These are phyloP conservation scores for Toxostoma redivivum DNA, from an alignment of 2,113 vertebrate genomes.

Conservation along the genomic window DNA sequence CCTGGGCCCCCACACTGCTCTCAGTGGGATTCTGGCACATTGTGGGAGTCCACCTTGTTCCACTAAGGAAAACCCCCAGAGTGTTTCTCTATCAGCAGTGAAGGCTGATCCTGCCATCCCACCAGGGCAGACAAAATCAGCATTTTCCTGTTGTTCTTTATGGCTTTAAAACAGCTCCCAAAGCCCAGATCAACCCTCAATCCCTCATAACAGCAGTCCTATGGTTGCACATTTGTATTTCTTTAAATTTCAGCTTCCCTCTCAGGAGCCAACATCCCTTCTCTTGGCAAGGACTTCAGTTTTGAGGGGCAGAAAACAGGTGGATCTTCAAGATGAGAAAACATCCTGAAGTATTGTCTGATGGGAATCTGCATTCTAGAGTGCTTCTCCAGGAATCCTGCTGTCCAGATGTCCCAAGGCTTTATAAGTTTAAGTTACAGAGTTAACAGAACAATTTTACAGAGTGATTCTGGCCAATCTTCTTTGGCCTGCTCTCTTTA, in stretches of 20 bases:
- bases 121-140: neutral
- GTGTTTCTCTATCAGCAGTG: neutral
- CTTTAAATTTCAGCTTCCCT: conserved; percentile 51
- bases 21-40: rapidly evolving
- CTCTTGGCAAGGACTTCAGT: conserved; percentile 35
- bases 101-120: neutral
- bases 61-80: neutral
- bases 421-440: conserved; percentile 37
- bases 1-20: neutral
- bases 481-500: conserved; percentile 33
- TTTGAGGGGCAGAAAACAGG: conserved; percentile 33
- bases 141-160: neutral
- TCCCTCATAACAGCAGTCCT: neutral
- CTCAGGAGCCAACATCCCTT: conserved; percentile 54
- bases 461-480: conserved; percentile 34
- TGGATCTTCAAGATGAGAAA: conserved; percentile 53
- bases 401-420: conserved; percentile 29
- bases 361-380: conserved; percentile 42
- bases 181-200: neutral
- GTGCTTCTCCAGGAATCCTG: conserved; percentile 39
- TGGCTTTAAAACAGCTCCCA: neutral
- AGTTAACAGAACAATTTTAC: conserved; percentile 38
- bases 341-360: neutral
- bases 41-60: neutral
- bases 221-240: neutral